These are phyloP conservation scores for Porites lutea DNA, from an alignment of 64 coral and sea anemone genomes.

Conservation along the genomic window DNA sequence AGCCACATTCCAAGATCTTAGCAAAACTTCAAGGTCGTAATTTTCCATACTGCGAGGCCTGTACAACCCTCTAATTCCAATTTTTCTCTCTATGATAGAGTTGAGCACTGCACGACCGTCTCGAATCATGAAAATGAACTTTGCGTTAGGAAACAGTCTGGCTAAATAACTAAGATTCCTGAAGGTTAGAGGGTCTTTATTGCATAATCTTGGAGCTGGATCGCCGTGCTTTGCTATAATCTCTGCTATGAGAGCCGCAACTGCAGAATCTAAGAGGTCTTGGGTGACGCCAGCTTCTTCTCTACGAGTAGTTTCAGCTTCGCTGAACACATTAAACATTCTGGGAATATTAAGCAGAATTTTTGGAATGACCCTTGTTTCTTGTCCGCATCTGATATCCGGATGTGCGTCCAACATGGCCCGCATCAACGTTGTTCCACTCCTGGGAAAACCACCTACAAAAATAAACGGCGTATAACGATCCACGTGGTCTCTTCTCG, in stretches of 20 bases:
- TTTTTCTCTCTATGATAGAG: conserved; percentile 80
- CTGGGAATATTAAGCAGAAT: conserved; percentile 73
- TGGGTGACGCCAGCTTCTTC: conserved; percentile 77
- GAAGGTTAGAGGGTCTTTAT: conserved; percentile 94
- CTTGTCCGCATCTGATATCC: conserved; percentile 91
- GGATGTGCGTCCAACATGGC: conserved; percentile 95
- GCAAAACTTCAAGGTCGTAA: conserved; percentile 52
- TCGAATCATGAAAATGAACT: conserved; percentile 93
- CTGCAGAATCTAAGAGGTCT: conserved; percentile 78
- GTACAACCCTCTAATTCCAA: conserved; percentile 70
- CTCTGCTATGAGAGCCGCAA: conserved; percentile 82
- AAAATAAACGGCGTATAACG: conserved; percentile 86
- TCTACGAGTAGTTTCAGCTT: conserved; percentile 53
- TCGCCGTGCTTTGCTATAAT: conserved; percentile 80
- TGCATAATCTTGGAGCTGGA: conserved; percentile 72
- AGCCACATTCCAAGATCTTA: conserved; percentile 76
- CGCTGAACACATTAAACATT: conserved; percentile 38
- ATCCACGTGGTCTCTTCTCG: conserved; percentile 28
- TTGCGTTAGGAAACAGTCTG: conserved; percentile 86
- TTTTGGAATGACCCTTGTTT: conserved; percentile 94
- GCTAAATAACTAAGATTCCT: conserved; percentile 90
- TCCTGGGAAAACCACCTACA: conserved; percentile 94
- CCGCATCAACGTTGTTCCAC: conserved; percentile 95
- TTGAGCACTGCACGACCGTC: conserved; percentile 93
- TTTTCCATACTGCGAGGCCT: background rate